A percentile compares a stretch with the other conserved stretches of the same genome.
Evolutionary conservation across 2,797 vertebrate species (phyloP).

Genomic region (Chloroceryle amazona): DNA sequence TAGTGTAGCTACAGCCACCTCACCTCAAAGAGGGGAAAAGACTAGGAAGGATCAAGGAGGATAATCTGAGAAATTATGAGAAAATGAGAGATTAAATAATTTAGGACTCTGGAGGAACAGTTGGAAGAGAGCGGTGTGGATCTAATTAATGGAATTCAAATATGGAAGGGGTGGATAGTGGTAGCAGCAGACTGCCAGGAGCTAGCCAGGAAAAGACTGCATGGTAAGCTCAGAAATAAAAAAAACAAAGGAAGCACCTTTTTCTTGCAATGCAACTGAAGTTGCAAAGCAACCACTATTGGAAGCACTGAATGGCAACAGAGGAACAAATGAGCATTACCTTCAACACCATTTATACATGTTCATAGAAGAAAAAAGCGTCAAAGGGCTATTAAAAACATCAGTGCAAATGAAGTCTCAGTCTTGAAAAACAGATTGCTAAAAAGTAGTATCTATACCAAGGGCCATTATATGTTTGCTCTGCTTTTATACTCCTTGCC

Average conservation of each 20-base stretch:
- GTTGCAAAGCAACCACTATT: not conserved
- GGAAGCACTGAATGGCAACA: not conserved
- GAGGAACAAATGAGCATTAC: not conserved
- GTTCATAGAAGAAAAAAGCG: not conserved
- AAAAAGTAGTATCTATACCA: not conserved
- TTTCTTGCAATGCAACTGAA: not conserved
- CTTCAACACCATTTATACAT: not conserved
- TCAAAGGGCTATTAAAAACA: not conserved
- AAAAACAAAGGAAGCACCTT: not conserved
- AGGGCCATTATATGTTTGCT: not conserved
- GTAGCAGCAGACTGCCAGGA: not conserved
- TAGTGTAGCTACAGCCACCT: not conserved
- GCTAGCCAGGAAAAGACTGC: not conserved
- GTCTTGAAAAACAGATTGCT: not conserved
- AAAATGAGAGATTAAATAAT: not conserved
- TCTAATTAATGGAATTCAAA: not conserved
- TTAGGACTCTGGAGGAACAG: not conserved
- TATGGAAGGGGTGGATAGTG: not conserved
- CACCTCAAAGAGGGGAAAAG: not conserved
- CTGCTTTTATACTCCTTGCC: not conserved
- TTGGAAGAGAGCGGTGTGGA: not conserved
- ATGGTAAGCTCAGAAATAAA: not conserved
- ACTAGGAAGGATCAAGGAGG: not conserved
- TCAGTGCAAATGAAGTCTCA: not conserved
- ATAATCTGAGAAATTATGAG: not conserved